Conservation (phyloP, 2,113 vertebrate genomes). For the Chloropsis hardwickii region DNA sequence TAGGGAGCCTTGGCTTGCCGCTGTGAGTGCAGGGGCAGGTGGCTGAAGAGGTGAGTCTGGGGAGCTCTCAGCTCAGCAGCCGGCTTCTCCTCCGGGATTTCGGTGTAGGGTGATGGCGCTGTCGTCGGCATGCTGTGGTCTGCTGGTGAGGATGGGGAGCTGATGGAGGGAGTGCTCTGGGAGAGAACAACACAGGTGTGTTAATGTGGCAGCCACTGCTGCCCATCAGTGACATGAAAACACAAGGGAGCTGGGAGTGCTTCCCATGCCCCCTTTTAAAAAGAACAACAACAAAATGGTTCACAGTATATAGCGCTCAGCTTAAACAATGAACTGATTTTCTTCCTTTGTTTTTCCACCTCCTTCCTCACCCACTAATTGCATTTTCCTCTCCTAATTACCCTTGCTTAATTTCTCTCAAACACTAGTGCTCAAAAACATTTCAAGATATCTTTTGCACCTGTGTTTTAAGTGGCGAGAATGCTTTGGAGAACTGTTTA, state of each 20-base stretch:
- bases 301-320: background rate
- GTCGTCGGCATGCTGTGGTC: conserved; percentile 72
- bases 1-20: conserved; percentile 83
- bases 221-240: background rate
- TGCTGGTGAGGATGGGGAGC: conserved; percentile 7
- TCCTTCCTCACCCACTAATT: background rate
- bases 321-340: conserved; percentile 7
- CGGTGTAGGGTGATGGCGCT: background rate
- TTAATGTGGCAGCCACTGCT: background rate
- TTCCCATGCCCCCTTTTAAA: background rate
- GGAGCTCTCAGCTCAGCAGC: conserved; percentile 36
- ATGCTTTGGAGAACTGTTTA: background rate
- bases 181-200: background rate
- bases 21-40: conserved; percentile 94
- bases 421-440: background rate
- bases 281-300: background rate
- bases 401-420: background rate
- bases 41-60: conserved; percentile 87
- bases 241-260: background rate
- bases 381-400: conserved; percentile 25
- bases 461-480: background rate
- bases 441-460: background rate
- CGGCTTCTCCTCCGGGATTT: conserved; percentile 60
- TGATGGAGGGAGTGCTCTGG: conserved; percentile 11
- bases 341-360: background rate